These are phyloP conservation scores for Micronycteris hirsuta DNA, from an alignment of 2,113 vertebrate genomes.

Conservation along the genomic window DNA sequence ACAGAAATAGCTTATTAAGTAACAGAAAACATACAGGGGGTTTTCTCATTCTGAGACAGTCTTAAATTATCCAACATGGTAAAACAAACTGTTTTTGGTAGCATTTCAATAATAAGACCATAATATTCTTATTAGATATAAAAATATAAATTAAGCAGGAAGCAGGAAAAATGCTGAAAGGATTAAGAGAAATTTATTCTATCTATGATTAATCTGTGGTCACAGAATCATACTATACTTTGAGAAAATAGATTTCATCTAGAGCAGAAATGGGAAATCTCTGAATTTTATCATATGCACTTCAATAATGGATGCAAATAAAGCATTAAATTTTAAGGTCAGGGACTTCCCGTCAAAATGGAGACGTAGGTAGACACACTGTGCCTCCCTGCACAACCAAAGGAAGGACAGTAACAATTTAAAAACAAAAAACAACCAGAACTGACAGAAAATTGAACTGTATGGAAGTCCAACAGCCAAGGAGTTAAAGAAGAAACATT, in stretches of 20 bases:
- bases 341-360: too few relatives aligned
- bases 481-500: too few relatives aligned
- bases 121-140: neutral
- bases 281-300: neutral
- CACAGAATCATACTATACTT: constrained; percentile 19
- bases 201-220: neutral
- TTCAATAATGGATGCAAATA: neutral
- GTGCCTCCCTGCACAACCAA: too few relatives aligned
- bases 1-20: neutral
- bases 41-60: neutral
- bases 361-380: too few relatives aligned
- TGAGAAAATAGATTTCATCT: neutral
- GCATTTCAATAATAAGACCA: constrained; percentile 10
- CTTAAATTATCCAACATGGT: neutral
- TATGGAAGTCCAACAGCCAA: too few relatives aligned
- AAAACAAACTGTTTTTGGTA: constrained; percentile 10
- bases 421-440: too few relatives aligned
- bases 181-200: neutral
- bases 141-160: neutral
- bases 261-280: neutral
- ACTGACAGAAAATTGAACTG: too few relatives aligned
- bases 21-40: neutral
- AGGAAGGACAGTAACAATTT: too few relatives aligned
- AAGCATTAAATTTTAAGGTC: constrained; percentile 5
- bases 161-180: neutral